These are phyloP conservation scores for Agrypnia vestita DNA, from an alignment of 1,140 invertebrate species.

Conservation along the genomic window DNA sequence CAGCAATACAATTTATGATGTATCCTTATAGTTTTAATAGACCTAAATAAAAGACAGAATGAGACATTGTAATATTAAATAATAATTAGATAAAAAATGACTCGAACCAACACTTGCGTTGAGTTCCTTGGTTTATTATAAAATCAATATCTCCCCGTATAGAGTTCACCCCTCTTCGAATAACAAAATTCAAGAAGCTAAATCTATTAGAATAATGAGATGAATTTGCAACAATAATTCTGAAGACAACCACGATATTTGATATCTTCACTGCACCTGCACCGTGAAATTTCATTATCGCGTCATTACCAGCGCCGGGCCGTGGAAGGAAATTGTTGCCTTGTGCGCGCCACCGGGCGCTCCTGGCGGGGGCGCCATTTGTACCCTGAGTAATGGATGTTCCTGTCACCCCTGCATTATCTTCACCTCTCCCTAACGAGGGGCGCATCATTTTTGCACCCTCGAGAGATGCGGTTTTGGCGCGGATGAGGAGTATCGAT, in stretches of 20 bases:
- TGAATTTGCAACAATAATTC: constrained; percentile 10
- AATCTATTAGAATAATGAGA: constrained; percentile 10
- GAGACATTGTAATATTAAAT: too few relatives aligned
- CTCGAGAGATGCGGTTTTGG: constrained; percentile 27
- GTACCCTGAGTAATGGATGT: constrained; percentile 56
- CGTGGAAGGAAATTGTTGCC: constrained; percentile 38
- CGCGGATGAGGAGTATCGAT: constrained; percentile 18
- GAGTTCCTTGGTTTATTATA: too few relatives aligned
- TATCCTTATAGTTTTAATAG: too few relatives aligned
- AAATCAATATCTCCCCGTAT: neutral
- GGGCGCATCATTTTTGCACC: constrained; percentile 41
- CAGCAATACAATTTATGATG: too few relatives aligned
- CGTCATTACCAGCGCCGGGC: constrained; percentile 34
- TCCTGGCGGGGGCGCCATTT: constrained; percentile 40
- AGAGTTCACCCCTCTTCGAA: constrained; percentile 5
- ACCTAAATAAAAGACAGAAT: too few relatives aligned
- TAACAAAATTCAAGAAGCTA: too few relatives aligned
- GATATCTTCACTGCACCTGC: constrained; percentile 14
- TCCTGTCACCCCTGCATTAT: constrained; percentile 50
- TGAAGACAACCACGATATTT: constrained; percentile 33
- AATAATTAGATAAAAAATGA: too few relatives aligned
- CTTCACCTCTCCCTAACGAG: constrained; percentile 40
- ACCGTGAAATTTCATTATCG: constrained; percentile 46
- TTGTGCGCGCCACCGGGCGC: neutral
- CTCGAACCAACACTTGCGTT: too few relatives aligned